Conservation (phyloP, 2,797 vertebrate genomes). For the Erpetoichthys calabaricus region DNA sequence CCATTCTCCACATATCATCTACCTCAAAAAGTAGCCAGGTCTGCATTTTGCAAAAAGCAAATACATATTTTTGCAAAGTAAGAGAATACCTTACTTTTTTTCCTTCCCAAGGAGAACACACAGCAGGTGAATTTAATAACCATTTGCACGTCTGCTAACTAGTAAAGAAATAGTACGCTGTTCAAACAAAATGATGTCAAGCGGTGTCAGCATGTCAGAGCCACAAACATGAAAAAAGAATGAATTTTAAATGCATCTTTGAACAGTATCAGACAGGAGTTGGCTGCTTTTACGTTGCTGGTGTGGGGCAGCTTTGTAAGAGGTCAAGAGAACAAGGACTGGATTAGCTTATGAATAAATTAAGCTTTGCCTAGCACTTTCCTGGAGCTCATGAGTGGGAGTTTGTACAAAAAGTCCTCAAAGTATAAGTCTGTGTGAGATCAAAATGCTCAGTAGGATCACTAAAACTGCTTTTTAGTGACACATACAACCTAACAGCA, state of each 20-base stretch:
- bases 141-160: background rate
- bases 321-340: background rate
- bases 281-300: conserved; percentile 1
- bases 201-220: conserved; percentile 42
- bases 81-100: too few relatives aligned
- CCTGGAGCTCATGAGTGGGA: background rate
- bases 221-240: conserved; percentile 22
- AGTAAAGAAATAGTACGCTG: conserved; percentile 1
- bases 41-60: too few relatives aligned
- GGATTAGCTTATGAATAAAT: conserved; percentile 5
- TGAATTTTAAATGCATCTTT: conserved; percentile 45
- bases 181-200: conserved; percentile 25
- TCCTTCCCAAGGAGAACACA: too few relatives aligned
- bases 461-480: too few relatives aligned
- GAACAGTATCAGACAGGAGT: conserved; percentile 22
- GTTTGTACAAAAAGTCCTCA: too few relatives aligned
- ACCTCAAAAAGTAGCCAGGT: too few relatives aligned
- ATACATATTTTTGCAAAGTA: too few relatives aligned
- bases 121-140: background rate
- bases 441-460: too few relatives aligned
- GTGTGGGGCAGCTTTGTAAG: background rate
- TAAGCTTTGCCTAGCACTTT: conserved; percentile 9
- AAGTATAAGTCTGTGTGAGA: too few relatives aligned
- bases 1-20: too few relatives aligned
- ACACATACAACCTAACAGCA: too few relatives aligned